Evolutionary conservation across 35 echinoderm and acorn worm genomes (phyloP).

Genomic region (Heliocidaris tuberculata): DNA sequence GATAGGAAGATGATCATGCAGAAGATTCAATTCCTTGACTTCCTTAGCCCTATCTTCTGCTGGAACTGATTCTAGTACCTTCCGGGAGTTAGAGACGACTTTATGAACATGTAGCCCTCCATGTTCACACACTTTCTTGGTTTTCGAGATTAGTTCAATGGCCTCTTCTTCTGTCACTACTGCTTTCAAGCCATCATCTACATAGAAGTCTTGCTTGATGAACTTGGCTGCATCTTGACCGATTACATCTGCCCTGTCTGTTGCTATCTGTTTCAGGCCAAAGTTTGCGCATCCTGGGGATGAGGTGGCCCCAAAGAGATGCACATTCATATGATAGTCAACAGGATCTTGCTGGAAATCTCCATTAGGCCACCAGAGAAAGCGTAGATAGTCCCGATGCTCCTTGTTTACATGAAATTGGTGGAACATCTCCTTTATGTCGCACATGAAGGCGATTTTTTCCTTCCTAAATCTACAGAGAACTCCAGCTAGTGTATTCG

Average conservation of each 20-base stretch:
- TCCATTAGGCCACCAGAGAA: slow-evolving; percentile 73
- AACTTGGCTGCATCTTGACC: slow-evolving; percentile 54
- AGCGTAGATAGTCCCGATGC: slow-evolving; percentile 63
- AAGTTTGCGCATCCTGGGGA: slow-evolving; percentile 74
- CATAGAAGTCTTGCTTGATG: slow-evolving; percentile 73
- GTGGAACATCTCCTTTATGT: slow-evolving; percentile 77
- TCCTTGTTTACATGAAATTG: slow-evolving; percentile 54
- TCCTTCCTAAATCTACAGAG: slow-evolving; percentile 73
- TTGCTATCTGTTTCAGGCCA: slow-evolving; percentile 64
- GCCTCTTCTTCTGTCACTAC: slow-evolving; percentile 49
- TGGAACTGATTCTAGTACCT: slow-evolving; percentile 52
- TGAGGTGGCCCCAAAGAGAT: slow-evolving; percentile 65
- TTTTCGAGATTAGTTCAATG: slow-evolving; percentile 48
- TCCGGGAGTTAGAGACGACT: slow-evolving; percentile 44
- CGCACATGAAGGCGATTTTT: slow-evolving; percentile 66
- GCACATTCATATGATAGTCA: slow-evolving; percentile 54
- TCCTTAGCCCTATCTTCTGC: slow-evolving; percentile 44
- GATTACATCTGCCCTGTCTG: slow-evolving; percentile 51
- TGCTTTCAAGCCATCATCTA: slow-evolving; percentile 72
- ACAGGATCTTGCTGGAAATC: not conserved
- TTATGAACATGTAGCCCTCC: slow-evolving; percentile 58
- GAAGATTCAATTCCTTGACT: slow-evolving; percentile 57
- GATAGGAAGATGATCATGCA: slow-evolving; percentile 25
- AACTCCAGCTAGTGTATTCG: slow-evolving; percentile 63
- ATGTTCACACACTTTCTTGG: slow-evolving; percentile 45